Base-by-base conservation (phyloP, 1,140 invertebrate genomes). In the Parapsyche elsis region DNA sequence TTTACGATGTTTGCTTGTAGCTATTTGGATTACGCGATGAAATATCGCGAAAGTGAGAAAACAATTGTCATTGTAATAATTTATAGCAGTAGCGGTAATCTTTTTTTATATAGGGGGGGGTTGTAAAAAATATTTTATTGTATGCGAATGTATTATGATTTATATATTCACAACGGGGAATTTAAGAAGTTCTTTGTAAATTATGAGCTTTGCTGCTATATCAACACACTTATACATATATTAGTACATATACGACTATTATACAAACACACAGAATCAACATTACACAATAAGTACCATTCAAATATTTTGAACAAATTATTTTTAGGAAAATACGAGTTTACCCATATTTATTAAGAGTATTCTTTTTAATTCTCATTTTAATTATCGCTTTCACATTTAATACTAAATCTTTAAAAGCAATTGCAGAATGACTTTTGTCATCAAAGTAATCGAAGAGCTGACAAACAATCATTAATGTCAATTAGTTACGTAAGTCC, bases 401-500 rank as follows among this genome's bases (percentile, higher is more conserved):
- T n/a, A n/a, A 4, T 61, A 21, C 57, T 7, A 9, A 9, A 9
- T 9, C 2, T 21, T 19, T 61, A 9, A 61, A 61, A 19, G 7
- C n/a, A 9, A 61, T 61, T 21, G 57, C 57, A 7, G 1, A 7
- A 38, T 38, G 30, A 38, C 30, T 38, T 38, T 38, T 38, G 57
- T 61, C 21, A 16, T 61, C 57, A 61, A 16, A 61, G 57, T 19
- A 61, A 61, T 61, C 21, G 57, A 61, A 61, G 21, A 19, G 16
- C 5, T 16, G 24, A 67, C 64, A 14, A 67, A 30, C 24, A 67
- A 24, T 23, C 24, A 30, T 67, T 30, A 30, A 67, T 67, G 23
- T 67, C 64, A 67, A 67, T 67, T 67, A 67, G 12, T 21, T 67
- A 23, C 14, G 24, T 7, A 9, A 26, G 64, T 67, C 64, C 24